Conservation (phyloP, 1,140 invertebrate species). For the Eueides isabella region DNA sequence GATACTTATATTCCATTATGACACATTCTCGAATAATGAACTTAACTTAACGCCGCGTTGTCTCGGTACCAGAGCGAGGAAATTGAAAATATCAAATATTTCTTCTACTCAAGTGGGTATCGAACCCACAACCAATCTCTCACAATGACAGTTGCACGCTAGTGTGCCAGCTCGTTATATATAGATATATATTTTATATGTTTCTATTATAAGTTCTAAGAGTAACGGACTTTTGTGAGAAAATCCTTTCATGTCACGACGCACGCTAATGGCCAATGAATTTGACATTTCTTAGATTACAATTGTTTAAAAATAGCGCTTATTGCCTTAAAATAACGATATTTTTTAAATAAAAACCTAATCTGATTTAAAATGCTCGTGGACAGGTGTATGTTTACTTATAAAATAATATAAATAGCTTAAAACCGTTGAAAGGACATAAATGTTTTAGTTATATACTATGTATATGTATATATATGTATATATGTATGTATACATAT, state of each 20-base stretch:
- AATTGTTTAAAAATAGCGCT: not conserved
- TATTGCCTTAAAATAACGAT: not conserved
- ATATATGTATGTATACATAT: not conserved
- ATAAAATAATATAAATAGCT: not conserved
- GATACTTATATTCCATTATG: too few relatives aligned
- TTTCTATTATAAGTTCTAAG: not conserved
- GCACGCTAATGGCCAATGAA: conserved; percentile 1
- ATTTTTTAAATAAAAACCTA: not conserved
- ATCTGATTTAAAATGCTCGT: not conserved
- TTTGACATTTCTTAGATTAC: not conserved
- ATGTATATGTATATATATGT: not conserved
- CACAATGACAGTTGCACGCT: too few relatives aligned
- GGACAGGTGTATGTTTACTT: not conserved
- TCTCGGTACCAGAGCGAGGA: not conserved
- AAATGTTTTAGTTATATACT: not conserved
- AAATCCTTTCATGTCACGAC: conserved; percentile 10
- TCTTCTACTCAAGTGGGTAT: not conserved
- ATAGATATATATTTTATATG: not conserved
- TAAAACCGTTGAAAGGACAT: conserved; percentile 6
- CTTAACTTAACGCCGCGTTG: too few relatives aligned
- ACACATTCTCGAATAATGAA: too few relatives aligned
- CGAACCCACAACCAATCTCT: not conserved
- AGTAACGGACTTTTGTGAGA: not conserved
- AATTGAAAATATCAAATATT: not conserved
- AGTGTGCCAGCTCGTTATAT: too few relatives aligned